Percentiles rank a stretch among this genome's conserved stretches.
Evolutionary conservation across 1,140 invertebrate genomes (phyloP).

Genomic region (Cydia pomonella): DNA sequence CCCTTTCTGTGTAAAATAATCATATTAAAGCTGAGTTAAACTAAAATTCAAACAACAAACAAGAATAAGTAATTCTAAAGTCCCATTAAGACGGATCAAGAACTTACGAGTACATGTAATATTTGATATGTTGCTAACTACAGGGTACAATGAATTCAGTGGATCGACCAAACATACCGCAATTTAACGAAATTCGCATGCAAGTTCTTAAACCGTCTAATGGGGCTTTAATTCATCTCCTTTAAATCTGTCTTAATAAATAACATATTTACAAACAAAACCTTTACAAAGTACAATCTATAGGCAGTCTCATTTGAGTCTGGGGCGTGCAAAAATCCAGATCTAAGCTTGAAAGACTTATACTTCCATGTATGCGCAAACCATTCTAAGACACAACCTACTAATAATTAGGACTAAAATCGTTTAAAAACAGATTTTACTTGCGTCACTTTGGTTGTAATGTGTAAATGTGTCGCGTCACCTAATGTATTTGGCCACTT

Average conservation of each 20-base stretch:
- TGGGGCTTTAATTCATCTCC: no score
- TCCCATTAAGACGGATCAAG: no score
- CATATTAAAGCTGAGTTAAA: no score
- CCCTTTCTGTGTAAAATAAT: no score
- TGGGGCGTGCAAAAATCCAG: background rate
- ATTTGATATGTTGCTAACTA: no score
- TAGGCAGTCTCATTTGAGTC: conserved; percentile 7
- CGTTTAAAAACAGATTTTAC: background rate
- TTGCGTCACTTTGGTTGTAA: conserved; percentile 1
- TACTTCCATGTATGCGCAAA: background rate
- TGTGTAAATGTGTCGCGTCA: conserved; percentile 45
- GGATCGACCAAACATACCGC: no score
- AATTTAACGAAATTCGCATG: no score
- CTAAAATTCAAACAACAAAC: no score
- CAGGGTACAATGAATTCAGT: no score
- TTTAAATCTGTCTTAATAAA: background rate
- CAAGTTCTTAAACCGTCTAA: no score
- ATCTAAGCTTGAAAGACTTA: background rate
- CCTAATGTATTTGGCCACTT: conserved; percentile 42
- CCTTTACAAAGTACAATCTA: background rate
- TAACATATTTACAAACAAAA: background rate
- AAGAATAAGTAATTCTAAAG: no score
- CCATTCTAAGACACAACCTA: background rate
- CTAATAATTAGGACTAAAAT: background rate
- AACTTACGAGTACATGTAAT: no score